These are phyloP conservation scores for Chouioia cunea DNA, from an alignment of 2,888 invertebrate genomes.

Conservation along the genomic window DNA sequence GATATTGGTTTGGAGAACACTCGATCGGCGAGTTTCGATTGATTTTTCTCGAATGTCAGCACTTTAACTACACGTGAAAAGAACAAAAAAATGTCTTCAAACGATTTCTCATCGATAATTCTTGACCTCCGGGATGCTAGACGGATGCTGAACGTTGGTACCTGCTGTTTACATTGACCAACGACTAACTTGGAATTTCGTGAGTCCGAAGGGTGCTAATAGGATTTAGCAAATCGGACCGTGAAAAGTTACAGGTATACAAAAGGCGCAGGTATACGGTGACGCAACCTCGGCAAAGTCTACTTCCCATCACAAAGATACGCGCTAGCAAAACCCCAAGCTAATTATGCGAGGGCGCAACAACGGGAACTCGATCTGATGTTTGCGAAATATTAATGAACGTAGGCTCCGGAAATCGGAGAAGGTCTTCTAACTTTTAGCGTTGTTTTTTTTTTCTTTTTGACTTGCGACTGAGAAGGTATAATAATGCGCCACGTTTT, in stretches of 20 bases:
- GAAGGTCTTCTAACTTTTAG: not conserved
- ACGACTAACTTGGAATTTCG: constrained; percentile 50
- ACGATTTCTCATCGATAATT: too few relatives aligned
- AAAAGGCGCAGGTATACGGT: not conserved
- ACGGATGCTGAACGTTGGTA: too few relatives aligned
- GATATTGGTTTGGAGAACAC: not conserved
- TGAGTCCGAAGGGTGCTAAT: constrained; percentile 52
- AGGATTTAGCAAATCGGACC: constrained; percentile 56
- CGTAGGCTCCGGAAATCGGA: not conserved
- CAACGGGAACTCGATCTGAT: constrained; percentile 19
- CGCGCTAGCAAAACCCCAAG: too few relatives aligned
- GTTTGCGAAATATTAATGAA: constrained; percentile 21
- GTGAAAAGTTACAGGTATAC: constrained; percentile 51
- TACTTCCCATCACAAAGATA: too few relatives aligned
- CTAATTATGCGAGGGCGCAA: not conserved
- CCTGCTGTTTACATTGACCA: too few relatives aligned
- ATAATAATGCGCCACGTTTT: too few relatives aligned
- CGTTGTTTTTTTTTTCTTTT: too few relatives aligned
- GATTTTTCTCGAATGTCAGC: not conserved
- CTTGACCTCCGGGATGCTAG: too few relatives aligned
- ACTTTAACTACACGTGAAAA: too few relatives aligned
- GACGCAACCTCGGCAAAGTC: too few relatives aligned
- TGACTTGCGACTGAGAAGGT: too few relatives aligned
- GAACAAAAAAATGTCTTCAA: too few relatives aligned
- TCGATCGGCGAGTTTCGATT: not conserved